Percentiles rank a stretch among this genome's conserved stretches.
phyloP scores from a whole-genome alignment of 2,797 vertebrate genomes.

The Nyctibius grandis region DNA sequence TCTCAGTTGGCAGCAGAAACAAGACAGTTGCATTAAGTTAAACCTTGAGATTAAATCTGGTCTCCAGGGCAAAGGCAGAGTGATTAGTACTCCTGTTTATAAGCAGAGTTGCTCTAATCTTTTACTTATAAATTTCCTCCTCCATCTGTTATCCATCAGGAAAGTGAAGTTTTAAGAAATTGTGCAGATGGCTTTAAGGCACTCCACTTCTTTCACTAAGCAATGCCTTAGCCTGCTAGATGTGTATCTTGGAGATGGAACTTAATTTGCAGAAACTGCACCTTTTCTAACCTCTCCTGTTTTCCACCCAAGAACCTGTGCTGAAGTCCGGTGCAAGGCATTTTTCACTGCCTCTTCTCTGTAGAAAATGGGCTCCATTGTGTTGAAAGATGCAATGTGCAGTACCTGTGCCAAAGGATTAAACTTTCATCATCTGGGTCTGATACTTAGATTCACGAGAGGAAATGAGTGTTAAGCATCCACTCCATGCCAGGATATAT shows the following conservation, averaged over 20 bases:
- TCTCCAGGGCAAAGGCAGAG: constrained; percentile 51
- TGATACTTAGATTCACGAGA: constrained; percentile 18
- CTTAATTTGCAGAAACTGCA: not conserved
- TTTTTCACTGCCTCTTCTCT: not conserved
- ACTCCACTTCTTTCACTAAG: not conserved
- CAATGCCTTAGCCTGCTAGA: constrained; percentile 6
- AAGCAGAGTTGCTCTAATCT: constrained; percentile 58
- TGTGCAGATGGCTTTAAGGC: constrained; percentile 44
- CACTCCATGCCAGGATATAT: constrained; percentile 21
- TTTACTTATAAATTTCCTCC: constrained; percentile 45
- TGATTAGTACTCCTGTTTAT: constrained; percentile 60
- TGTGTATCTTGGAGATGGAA: not conserved
- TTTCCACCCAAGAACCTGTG: not conserved
- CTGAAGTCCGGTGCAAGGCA: not conserved
- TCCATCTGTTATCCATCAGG: constrained; percentile 69
- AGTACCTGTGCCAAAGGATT: constrained; percentile 56
- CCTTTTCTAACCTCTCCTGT: not conserved
- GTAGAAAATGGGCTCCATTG: not conserved
- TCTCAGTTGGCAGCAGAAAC: constrained; percentile 45
- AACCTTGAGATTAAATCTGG: constrained; percentile 57
- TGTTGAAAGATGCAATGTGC: constrained; percentile 13
- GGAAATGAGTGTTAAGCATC: constrained; percentile 46
- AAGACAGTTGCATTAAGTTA: constrained; percentile 54
- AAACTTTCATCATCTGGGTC: constrained; percentile 53
- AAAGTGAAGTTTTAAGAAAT: constrained; percentile 45